phyloP scores from a whole-genome alignment of 2,113 vertebrate species.

The Empidonax traillii region DNA sequence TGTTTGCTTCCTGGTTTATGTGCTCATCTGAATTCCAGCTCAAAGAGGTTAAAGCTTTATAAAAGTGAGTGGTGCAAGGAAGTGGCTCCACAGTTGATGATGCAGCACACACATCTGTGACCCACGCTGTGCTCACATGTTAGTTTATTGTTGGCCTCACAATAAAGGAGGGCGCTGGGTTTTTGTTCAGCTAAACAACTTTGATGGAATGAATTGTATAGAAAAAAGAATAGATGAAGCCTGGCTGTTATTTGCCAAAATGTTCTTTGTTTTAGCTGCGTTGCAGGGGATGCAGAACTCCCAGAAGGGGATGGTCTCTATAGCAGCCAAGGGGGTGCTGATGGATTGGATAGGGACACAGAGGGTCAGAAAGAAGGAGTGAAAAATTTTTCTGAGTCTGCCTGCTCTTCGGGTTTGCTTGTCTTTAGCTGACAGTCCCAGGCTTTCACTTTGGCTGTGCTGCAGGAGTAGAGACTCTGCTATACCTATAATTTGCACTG shows the following conservation, averaged over 20 bases:
- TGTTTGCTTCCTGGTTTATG: slow-evolving; percentile 32
- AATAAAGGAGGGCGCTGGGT: slow-evolving; percentile 11
- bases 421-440: neutral
- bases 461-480: neutral
- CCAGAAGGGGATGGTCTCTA: neutral
- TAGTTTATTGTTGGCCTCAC: slow-evolving; percentile 42
- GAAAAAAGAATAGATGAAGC: slow-evolving; percentile 34
- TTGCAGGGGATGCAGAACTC: neutral
- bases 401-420: neutral
- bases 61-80: neutral
- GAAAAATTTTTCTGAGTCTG: neutral
- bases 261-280: slow-evolving; percentile 41
- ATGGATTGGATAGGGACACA: neutral
- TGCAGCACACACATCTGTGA: neutral
- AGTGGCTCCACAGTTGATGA: neutral
- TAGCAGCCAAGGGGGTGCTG: neutral
- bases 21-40: slow-evolving; percentile 35
- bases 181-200: slow-evolving; percentile 51
- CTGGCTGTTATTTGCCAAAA: slow-evolving; percentile 44
- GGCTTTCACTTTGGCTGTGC: neutral
- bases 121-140: slow-evolving; percentile 52
- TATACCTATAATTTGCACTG: neutral
- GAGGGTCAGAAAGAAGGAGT: neutral
- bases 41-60: neutral
- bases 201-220: slow-evolving; percentile 43